Evolutionary conservation across 2,113 vertebrate species (phyloP).

Genomic region (Beaufortia kweichowensis): DNA sequence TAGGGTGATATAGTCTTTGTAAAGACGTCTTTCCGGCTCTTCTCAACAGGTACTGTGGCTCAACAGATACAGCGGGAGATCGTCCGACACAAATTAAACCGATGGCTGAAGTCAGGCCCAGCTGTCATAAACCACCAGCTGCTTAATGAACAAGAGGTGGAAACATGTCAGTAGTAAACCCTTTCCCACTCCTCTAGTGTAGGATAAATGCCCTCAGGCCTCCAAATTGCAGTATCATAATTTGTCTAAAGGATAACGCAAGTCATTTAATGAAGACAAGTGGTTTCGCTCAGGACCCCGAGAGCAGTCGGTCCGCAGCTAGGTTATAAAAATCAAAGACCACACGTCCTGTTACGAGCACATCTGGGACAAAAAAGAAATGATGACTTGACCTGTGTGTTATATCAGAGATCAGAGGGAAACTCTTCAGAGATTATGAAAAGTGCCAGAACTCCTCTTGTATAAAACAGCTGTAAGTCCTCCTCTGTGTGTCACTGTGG

Average conservation of each 20-base stretch:
- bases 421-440: constrained; percentile 46
- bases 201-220: constrained; percentile 64
- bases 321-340: constrained; percentile 69
- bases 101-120: constrained; percentile 64
- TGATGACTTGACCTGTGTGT: constrained; percentile 62
- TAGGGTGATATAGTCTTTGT: too few species aligned
- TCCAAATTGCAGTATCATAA: constrained; percentile 62
- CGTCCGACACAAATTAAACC: constrained; percentile 64
- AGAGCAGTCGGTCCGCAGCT: constrained; percentile 58
- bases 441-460: background rate
- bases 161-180: constrained; percentile 28
- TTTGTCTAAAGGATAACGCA: constrained; percentile 66
- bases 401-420: constrained; percentile 58
- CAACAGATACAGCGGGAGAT: constrained; percentile 4
- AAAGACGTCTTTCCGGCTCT: too few species aligned
- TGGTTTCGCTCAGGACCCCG: constrained; percentile 60
- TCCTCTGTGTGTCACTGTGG: too few species aligned
- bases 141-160: constrained; percentile 44
- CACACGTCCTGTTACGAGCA: constrained; percentile 56
- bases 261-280: constrained; percentile 66
- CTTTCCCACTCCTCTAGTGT: constrained; percentile 54
- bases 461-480: background rate
- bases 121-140: constrained; percentile 45
- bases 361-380: constrained; percentile 58
- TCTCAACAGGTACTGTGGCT: background rate